Percentiles rank a stretch among this genome's conserved stretches.
phyloP scores from a whole-genome alignment of 2,113 vertebrate species.

The Entelurus aequoreus region DNA sequence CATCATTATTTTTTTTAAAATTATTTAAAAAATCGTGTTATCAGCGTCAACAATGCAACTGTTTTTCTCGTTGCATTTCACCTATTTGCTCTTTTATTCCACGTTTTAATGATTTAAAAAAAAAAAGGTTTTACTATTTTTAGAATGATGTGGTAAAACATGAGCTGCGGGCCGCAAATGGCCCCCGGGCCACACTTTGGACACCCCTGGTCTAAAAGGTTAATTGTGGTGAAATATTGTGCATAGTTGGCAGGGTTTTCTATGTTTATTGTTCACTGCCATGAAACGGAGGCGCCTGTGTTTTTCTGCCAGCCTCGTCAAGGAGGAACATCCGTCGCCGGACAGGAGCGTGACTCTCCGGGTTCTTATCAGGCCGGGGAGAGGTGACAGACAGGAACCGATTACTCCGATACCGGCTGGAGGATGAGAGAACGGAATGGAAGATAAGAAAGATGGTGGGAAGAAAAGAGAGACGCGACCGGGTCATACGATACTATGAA shows the following conservation, averaged over 20 bases:
- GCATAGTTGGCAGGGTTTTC: background rate
- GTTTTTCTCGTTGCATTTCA: too few relatives aligned
- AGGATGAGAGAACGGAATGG: constrained; percentile 3
- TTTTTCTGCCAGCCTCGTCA: constrained; percentile 43
- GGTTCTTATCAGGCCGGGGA: constrained; percentile 42
- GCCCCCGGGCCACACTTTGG: too few relatives aligned
- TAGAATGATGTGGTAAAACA: too few relatives aligned
- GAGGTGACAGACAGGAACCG: constrained; percentile 52
- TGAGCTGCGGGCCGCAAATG: too few relatives aligned
- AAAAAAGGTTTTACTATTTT: too few relatives aligned
- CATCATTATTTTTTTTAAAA: too few relatives aligned
- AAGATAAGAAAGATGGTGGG: constrained; percentile 21
- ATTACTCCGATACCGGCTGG: constrained; percentile 36
- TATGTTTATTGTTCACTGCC: constrained; percentile 31
- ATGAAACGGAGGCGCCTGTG: constrained; percentile 24
- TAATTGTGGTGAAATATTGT: background rate
- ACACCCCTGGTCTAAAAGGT: too few relatives aligned
- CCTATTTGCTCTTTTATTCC: too few relatives aligned
- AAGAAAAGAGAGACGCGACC: constrained; percentile 9
- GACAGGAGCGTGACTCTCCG: constrained; percentile 45
- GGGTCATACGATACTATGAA: constrained; percentile 14
- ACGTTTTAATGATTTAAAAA: too few relatives aligned
- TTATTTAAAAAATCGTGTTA: too few relatives aligned
- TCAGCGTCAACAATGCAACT: too few relatives aligned
- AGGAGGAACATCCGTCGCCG: constrained; percentile 43